Percentiles rank a stretch among this genome's conserved stretches.
Conservation (phyloP, 92 coral and sea anemone genomes). For the Paramuricea clavata region DNA sequence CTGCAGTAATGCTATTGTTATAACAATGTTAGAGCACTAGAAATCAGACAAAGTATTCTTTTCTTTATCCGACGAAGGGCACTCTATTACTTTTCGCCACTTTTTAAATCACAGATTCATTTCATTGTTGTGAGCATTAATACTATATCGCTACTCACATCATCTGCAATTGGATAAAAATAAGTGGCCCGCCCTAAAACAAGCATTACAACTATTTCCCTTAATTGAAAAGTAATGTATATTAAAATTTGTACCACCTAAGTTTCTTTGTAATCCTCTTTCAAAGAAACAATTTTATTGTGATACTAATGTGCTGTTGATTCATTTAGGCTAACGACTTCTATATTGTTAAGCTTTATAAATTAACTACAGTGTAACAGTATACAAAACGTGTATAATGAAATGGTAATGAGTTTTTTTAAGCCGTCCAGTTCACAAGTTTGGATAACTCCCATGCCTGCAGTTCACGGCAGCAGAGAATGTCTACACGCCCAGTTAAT, state of each 20-base stretch:
- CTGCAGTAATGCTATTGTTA: neutral
- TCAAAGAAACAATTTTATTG: neutral
- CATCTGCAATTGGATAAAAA: slow-evolving; percentile 26
- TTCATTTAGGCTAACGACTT: too few species aligned
- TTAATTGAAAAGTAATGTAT: too few species aligned
- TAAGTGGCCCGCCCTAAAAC: neutral
- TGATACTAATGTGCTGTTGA: too few species aligned
- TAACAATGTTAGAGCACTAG: slow-evolving; percentile 81
- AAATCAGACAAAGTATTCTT: slow-evolving; percentile 86
- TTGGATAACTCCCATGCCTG: too few species aligned
- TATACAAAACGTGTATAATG: too few species aligned
- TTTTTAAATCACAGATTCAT: slow-evolving; percentile 71
- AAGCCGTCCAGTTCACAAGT: too few species aligned
- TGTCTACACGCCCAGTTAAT: too few species aligned
- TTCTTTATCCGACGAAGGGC: slow-evolving; percentile 94
- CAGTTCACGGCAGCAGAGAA: too few species aligned
- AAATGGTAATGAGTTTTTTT: too few species aligned
- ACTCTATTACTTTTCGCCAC: slow-evolving; percentile 87
- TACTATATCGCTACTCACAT: slow-evolving; percentile 4
- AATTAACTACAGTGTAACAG: too few species aligned
- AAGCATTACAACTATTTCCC: neutral
- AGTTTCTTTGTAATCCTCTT: neutral
- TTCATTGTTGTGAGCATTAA: slow-evolving; percentile 62
- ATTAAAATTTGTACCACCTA: too few species aligned
- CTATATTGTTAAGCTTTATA: too few species aligned